A percentile compares a stretch with the other conserved stretches of the same genome.
Evolutionary conservation across 2,113 vertebrate genomes (phyloP).

Genomic region (Daboia siamensis): DNA sequence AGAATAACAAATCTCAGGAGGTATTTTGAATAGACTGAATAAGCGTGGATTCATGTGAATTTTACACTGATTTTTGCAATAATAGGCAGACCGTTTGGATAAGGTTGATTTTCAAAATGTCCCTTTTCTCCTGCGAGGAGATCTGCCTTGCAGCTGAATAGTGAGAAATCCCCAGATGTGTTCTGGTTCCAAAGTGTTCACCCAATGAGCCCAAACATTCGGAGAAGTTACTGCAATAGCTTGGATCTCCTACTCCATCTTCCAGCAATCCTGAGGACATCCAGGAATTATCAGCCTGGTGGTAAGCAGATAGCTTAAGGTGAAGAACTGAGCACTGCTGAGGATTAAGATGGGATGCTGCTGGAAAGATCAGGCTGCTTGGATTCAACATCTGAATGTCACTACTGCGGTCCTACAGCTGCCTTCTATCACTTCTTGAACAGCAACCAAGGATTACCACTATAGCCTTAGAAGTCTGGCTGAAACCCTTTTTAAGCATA

Average conservation of each 20-base stretch:
- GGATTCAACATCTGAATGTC: constrained; percentile 18
- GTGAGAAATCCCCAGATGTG: not conserved
- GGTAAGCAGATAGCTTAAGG: not conserved
- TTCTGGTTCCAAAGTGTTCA: not conserved
- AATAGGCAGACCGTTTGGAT: not conserved
- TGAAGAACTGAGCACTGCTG: not conserved
- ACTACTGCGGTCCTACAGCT: not conserved
- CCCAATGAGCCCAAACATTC: not conserved
- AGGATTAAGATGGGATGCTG: not conserved
- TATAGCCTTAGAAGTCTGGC: constrained; percentile 36
- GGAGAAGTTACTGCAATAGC: not conserved
- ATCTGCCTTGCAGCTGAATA: not conserved
- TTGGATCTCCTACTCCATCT: not conserved
- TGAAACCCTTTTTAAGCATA: constrained; percentile 11
- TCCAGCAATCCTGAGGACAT: not conserved
- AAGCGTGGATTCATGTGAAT: not conserved
- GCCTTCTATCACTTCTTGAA: constrained; percentile 20
- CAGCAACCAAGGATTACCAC: constrained; percentile 45
- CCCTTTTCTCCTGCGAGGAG: not conserved
- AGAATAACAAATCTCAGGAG: not conserved
- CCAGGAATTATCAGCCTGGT: not conserved
- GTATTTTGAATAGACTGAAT: not conserved
- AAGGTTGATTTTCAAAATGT: not conserved
- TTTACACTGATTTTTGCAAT: not conserved
- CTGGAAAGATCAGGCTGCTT: not conserved